Evolutionary conservation across 2,888 invertebrate genomes (phyloP).

Genomic region (Tenthredo notha): DNA sequence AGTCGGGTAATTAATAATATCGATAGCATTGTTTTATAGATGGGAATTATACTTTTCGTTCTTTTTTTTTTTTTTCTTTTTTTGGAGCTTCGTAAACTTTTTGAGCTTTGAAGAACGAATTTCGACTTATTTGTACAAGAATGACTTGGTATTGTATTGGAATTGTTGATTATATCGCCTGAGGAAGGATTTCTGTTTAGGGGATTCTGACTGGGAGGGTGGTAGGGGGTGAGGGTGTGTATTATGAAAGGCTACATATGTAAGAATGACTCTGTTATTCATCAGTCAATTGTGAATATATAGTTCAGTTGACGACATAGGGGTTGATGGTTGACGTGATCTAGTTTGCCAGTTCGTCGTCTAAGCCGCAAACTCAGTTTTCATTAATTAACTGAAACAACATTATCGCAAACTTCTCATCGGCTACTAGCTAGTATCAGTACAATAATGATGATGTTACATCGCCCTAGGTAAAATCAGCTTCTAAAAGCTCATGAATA

Average conservation of each 20-base stretch:
- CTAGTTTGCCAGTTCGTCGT: constrained; percentile 20
- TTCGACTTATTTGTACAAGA: too few species aligned
- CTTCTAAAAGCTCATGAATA: neutral
- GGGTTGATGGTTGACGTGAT: constrained; percentile 25
- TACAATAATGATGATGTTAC: neutral
- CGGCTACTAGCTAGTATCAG: neutral
- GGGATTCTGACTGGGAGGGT: neutral
- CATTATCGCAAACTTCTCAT: constrained; percentile 10
- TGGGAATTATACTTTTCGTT: too few species aligned
- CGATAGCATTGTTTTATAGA: too few species aligned
- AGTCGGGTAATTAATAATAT: neutral
- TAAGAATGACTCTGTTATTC: neutral
- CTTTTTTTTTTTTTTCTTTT: too few species aligned
- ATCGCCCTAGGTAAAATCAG: neutral
- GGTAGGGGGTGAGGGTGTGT: too few species aligned
- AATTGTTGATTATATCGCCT: neutral
- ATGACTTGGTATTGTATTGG: neutral
- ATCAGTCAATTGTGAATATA: neutral
- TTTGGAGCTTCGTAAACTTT: too few species aligned
- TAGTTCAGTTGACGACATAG: neutral
- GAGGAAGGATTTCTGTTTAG: neutral
- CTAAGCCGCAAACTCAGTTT: constrained; percentile 18
- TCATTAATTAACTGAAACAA: constrained; percentile 27
- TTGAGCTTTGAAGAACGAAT: too few species aligned
- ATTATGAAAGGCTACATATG: too few species aligned